Conservation (phyloP, 2,113 vertebrate genomes). For the Nettapus auritus region DNA sequence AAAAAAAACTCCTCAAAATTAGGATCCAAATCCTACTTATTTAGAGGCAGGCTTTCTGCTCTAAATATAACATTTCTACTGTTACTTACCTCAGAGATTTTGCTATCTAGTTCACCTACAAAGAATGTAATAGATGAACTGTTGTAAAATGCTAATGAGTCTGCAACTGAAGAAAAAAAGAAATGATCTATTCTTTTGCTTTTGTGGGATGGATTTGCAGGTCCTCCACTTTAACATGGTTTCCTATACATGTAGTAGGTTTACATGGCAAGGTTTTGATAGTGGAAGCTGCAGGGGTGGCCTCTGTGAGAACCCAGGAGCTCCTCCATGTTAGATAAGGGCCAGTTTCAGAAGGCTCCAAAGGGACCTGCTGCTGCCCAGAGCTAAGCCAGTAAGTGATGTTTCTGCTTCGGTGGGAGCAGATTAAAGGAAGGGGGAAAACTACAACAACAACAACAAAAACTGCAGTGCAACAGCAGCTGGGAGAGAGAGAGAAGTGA, state of each 20-base stretch:
- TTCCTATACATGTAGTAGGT: neutral
- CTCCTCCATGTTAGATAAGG: too few relatives aligned
- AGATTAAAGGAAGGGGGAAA: too few relatives aligned
- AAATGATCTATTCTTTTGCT: neutral
- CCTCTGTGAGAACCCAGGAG: too few relatives aligned
- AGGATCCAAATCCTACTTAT: neutral
- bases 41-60: neutral
- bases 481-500: too few relatives aligned
- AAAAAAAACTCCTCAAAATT: neutral
- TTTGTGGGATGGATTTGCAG: neutral
- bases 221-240: neutral
- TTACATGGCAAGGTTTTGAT: too few relatives aligned
- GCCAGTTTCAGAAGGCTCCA: too few relatives aligned
- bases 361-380: too few relatives aligned
- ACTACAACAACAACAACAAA: too few relatives aligned
- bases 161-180: neutral
- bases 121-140: neutral
- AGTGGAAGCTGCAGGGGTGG: too few relatives aligned
- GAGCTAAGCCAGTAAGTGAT: too few relatives aligned
- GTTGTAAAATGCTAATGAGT: neutral
- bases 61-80: neutral
- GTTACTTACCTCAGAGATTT: neutral
- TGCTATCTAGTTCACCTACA: neutral
- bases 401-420: too few relatives aligned
- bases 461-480: too few relatives aligned